phyloP scores from a whole-genome alignment of 2,888 invertebrate genomes.

The Scaptomyza caliginosa region DNA sequence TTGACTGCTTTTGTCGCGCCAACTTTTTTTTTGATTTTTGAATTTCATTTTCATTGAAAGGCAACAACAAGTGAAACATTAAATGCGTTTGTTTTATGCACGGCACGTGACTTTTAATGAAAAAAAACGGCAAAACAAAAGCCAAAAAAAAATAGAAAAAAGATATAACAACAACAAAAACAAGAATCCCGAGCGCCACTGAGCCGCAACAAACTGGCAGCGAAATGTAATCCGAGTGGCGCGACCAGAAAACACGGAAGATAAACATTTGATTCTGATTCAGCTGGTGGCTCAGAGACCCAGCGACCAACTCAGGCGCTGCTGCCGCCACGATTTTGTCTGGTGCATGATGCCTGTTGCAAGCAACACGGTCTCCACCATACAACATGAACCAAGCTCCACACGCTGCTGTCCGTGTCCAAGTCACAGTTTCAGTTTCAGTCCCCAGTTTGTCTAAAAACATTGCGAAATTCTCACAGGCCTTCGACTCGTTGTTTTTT shows the following conservation, averaged over 20 bases:
- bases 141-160: neutral
- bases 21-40: conserved; percentile 67
- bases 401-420: conserved; percentile 32
- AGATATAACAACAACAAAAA: too few relatives aligned
- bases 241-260: conserved; percentile 61
- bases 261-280: conserved; percentile 58
- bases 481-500: conserved; percentile 26
- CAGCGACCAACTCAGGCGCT: conserved; percentile 36
- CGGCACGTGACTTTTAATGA: conserved; percentile 73
- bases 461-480: conserved; percentile 40
- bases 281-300: conserved; percentile 14
- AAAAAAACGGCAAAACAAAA: conserved; percentile 29
- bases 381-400: too few relatives aligned
- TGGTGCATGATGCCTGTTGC: conserved; percentile 11
- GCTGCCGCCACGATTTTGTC: conserved; percentile 43
- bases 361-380: conserved; percentile 14
- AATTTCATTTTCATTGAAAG: conserved; percentile 68
- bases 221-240: conserved; percentile 32
- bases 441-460: conserved; percentile 7
- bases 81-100: conserved; percentile 73
- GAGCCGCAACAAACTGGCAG: conserved; percentile 58
- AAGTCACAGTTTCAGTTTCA: conserved; percentile 11
- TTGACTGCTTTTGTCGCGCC: conserved; percentile 47
- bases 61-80: conserved; percentile 45
- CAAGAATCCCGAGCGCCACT: conserved; percentile 63